Evolutionary conservation across 2,113 vertebrate species (phyloP).

Genomic region (Sturnus vulgaris): DNA sequence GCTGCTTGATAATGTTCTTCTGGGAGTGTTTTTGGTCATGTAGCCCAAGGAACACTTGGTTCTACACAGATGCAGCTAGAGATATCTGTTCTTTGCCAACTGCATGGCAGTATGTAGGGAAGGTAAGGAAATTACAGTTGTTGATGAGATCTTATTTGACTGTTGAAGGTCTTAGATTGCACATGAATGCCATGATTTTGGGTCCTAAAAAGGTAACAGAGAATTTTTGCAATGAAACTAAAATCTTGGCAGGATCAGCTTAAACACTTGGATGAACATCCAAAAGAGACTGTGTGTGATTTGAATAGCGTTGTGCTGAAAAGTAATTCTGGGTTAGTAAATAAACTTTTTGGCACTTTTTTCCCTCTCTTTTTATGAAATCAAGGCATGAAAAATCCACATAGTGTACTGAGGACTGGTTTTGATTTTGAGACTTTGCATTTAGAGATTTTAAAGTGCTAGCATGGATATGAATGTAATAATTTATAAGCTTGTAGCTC

Average conservation of each 20-base stretch:
- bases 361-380: neutral
- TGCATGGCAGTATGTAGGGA: neutral
- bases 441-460: neutral
- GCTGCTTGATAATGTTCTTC: neutral
- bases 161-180: neutral
- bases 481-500: neutral
- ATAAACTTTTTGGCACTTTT: neutral
- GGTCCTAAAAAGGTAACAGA: neutral
- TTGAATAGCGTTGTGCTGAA: neutral
- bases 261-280: neutral
- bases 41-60: neutral
- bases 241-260: neutral
- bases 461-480: rapidly evolving
- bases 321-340: neutral
- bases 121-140: neutral
- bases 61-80: neutral
- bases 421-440: neutral
- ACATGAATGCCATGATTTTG: neutral
- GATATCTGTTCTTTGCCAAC: neutral
- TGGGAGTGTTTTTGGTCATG: neutral
- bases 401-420: neutral
- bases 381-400: neutral
- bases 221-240: neutral
- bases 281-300: rapidly evolving
- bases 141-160: neutral